Percentiles rank a stretch among this genome's conserved stretches.
These are phyloP conservation scores for Gymnocheta viridis DNA, from an alignment of 2,888 invertebrate genomes.

Conservation along the genomic window DNA sequence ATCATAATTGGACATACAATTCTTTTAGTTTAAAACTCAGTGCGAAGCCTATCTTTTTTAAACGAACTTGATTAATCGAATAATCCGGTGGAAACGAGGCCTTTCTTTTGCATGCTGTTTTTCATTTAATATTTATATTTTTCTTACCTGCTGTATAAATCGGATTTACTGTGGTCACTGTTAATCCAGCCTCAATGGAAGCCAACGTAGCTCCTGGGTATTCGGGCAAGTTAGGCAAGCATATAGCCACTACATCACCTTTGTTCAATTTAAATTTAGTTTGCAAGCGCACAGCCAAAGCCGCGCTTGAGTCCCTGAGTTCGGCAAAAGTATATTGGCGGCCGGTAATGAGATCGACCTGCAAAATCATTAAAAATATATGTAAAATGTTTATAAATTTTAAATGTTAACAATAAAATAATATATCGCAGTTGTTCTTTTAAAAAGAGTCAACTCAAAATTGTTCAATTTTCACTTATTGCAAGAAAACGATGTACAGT, in stretches of 20 bases:
- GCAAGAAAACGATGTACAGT: no score
- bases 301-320: slow-evolving; percentile 85
- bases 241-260: slow-evolving; percentile 87
- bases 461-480: no score
- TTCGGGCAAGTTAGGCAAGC: slow-evolving; percentile 90
- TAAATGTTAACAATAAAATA: not conserved
- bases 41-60: no score
- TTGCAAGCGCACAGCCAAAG: slow-evolving; percentile 86
- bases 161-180: slow-evolving; percentile 89
- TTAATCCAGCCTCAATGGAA: slow-evolving; percentile 86
- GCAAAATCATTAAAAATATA: slow-evolving; percentile 23
- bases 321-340: slow-evolving; percentile 88
- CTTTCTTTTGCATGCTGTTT: no score
- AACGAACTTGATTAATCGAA: not conserved
- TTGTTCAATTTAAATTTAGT: slow-evolving; percentile 85
- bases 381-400: not conserved
- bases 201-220: slow-evolving; percentile 87
- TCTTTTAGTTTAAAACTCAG: no score
- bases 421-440: not conserved
- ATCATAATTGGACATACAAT: no score
- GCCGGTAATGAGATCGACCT: slow-evolving; percentile 89
- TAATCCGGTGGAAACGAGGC: no score
- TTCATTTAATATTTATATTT: not conserved
- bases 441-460: no score
- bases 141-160: slow-evolving; percentile 86